phyloP scores from a whole-genome alignment of 2,888 invertebrate species.

The Drosophila melanosoma region DNA sequence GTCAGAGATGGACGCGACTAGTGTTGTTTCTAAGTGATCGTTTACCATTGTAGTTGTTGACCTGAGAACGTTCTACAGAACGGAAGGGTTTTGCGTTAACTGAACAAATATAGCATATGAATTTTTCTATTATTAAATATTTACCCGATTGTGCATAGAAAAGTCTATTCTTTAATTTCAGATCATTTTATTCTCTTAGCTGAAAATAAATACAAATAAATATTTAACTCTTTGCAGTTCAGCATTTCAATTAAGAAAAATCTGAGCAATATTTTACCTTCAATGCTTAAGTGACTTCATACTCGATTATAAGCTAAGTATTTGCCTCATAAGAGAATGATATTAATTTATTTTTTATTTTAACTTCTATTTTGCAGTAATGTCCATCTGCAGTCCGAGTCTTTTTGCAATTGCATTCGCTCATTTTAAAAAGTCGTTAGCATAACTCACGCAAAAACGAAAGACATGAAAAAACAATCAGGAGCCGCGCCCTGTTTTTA shows the following conservation, averaged over 20 bases:
- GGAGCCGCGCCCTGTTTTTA: constrained; percentile 59
- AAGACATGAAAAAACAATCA: constrained; percentile 7
- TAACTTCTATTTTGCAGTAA: background rate
- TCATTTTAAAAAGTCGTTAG: constrained; percentile 27
- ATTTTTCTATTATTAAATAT: background rate
- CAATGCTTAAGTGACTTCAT: background rate
- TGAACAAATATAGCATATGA: background rate
- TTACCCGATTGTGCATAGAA: background rate
- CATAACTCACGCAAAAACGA: constrained; percentile 60
- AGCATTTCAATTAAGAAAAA: background rate
- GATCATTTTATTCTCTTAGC: background rate
- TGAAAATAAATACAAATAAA: background rate
- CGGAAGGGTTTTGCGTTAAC: background rate
- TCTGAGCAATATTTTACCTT: background rate
- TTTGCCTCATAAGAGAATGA: background rate
- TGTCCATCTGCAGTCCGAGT: background rate
- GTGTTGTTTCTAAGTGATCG: constrained; percentile 14
- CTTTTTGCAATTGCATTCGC: constrained; percentile 34
- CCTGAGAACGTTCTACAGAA: background rate
- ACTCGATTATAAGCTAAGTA: background rate
- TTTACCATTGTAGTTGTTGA: background rate
- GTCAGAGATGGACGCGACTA: constrained; percentile 17
- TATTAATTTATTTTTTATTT: background rate
- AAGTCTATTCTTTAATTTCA: background rate
- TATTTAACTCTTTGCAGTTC: background rate